These are phyloP conservation scores for Bovichtus variegatus DNA, from an alignment of 2,797 vertebrate genomes.

Conservation along the genomic window DNA sequence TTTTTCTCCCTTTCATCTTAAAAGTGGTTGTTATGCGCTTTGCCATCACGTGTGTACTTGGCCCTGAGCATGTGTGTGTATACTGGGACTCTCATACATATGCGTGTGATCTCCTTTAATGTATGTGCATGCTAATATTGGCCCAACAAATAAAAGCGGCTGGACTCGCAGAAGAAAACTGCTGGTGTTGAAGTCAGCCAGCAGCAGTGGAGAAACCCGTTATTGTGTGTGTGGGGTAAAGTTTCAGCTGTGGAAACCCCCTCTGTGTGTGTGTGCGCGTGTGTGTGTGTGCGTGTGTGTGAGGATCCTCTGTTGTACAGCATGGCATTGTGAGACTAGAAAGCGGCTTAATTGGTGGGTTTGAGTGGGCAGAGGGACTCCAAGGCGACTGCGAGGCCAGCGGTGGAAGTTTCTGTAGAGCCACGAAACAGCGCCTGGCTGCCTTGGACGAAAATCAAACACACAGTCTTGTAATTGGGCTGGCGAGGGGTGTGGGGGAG, in stretches of 20 bases:
- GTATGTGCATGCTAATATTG: slow-evolving; percentile 36
- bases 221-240: slow-evolving; percentile 21
- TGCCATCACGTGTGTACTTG: slow-evolving; percentile 29
- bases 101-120: slow-evolving; percentile 17
- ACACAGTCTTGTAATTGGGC: slow-evolving; percentile 60
- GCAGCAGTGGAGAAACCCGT: slow-evolving; percentile 38
- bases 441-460: slow-evolving; percentile 61
- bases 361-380: slow-evolving; percentile 65
- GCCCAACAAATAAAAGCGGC: slow-evolving; percentile 24
- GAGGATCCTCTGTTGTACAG: slow-evolving; percentile 41
- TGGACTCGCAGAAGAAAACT: slow-evolving; percentile 8
- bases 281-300: slow-evolving; percentile 26
- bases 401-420: slow-evolving; percentile 45
- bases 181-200: slow-evolving; percentile 18
- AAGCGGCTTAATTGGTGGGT: slow-evolving; percentile 63
- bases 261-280: slow-evolving; percentile 1
- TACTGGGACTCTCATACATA: slow-evolving; percentile 9
- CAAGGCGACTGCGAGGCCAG: slow-evolving; percentile 39
- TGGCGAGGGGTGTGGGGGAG: slow-evolving; percentile 26
- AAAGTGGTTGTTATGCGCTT: slow-evolving; percentile 18
- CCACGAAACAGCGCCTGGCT: slow-evolving; percentile 28
- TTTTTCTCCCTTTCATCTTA: slow-evolving; percentile 45
- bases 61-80: slow-evolving; percentile 32
- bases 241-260: slow-evolving; percentile 49
- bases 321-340: slow-evolving; percentile 47